A percentile compares a stretch with the other conserved stretches of the same genome.
phyloP scores from a whole-genome alignment of 2,113 vertebrate species.

The Platichthys stellatus region DNA sequence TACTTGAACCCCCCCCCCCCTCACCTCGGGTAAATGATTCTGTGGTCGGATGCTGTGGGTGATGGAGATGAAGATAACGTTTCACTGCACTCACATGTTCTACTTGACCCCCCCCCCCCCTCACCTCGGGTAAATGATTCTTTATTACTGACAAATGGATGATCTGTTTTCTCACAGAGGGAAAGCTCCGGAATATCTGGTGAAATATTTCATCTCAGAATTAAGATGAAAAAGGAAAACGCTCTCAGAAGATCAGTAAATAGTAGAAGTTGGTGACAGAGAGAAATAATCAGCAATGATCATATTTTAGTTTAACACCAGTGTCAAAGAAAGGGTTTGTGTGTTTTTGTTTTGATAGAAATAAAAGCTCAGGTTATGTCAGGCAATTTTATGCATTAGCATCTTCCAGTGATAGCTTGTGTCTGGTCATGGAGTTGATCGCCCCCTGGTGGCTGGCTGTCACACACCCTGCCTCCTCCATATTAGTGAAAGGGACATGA shows the following conservation, averaged over 20 bases:
- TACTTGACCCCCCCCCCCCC: slow-evolving; percentile 25
- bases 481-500: too few relatives aligned
- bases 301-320: background rate
- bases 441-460: too few relatives aligned
- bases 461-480: too few relatives aligned
- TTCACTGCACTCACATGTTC: slow-evolving; percentile 21
- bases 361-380: too few relatives aligned
- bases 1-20: slow-evolving; percentile 24
- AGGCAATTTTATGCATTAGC: too few relatives aligned
- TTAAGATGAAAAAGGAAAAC: background rate
- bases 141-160: background rate
- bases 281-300: background rate
- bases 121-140: slow-evolving; percentile 24
- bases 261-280: background rate
- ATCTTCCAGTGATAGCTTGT: too few relatives aligned
- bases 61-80: slow-evolving; percentile 43
- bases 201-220: background rate
- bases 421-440: too few relatives aligned
- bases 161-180: background rate
- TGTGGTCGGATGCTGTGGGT: slow-evolving; percentile 3
- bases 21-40: slow-evolving; percentile 23
- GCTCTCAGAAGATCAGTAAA: background rate
- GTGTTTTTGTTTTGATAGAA: too few relatives aligned
- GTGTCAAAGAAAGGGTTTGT: background rate
- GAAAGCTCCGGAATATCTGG: background rate